Percentiles rank a stretch among this genome's conserved stretches.
Conservation (phyloP, 37 sponge, comb jelly and placozoan species). For the Ianthella basta region DNA sequence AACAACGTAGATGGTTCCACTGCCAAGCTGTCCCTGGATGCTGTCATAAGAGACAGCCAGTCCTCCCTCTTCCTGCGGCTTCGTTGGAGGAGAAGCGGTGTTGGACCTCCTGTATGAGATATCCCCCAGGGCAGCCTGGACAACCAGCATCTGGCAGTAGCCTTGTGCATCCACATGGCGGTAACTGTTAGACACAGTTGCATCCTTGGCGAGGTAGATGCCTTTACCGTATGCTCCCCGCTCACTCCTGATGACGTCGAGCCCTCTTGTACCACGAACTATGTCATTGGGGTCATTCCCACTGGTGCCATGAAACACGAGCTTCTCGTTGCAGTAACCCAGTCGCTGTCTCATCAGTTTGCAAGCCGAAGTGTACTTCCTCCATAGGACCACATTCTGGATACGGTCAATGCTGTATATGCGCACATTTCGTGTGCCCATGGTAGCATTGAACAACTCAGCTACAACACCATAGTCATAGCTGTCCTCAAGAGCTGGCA, state of each 20-base stretch:
- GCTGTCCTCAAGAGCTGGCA: neutral
- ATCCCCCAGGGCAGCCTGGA: neutral
- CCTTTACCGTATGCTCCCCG: slow-evolving; percentile 68
- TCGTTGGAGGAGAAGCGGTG: neutral
- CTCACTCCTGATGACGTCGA: slow-evolving; percentile 54
- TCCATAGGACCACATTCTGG: slow-evolving; percentile 27
- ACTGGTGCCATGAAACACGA: slow-evolving; percentile 68
- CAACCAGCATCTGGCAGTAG: slow-evolving; percentile 1
- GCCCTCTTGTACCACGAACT: slow-evolving; percentile 45
- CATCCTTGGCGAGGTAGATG: slow-evolving; percentile 70
- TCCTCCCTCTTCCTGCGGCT: slow-evolving; percentile 2
- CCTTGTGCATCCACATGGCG: neutral
- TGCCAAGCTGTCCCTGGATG: neutral
- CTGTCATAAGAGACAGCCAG: slow-evolving; percentile 3
- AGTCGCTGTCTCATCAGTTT: neutral
- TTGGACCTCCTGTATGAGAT: neutral
- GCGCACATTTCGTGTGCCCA: neutral
- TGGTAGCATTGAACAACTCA: neutral
- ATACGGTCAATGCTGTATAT: slow-evolving; percentile 1
- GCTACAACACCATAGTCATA: slow-evolving; percentile 5
- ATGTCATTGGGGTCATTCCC: slow-evolving; percentile 47
- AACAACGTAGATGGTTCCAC: neutral
- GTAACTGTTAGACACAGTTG: slow-evolving; percentile 55
- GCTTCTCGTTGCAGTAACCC: neutral
- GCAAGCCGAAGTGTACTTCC: neutral